Base-by-base conservation (phyloP, 2,888 invertebrate species). In the Drosophila rellima region DNA sequence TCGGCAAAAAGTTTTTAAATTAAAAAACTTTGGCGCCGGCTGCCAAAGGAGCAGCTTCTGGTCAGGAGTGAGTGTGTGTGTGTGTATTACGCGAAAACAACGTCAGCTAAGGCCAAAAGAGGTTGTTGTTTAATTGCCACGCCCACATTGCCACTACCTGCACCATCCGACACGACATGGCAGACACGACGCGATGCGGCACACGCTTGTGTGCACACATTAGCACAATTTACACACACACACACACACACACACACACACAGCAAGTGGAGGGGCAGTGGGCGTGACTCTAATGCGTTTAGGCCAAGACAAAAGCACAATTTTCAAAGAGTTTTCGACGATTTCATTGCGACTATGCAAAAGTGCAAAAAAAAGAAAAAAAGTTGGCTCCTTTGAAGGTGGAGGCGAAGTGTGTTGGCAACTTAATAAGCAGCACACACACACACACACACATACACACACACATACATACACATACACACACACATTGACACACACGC, bases 1-100 rank as follows among this genome's bases (percentile, higher is more conserved):
- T 68, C 70, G 50, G 73, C 60, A 51, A 70, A 74, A 89, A 90
- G 80, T 88, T 90, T 88, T 90, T 87, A 88, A 89, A 88, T 88
- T 88, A 88, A 90, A 90, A 90, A 88, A 87, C 84, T 88, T 88
- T 90, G 84, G 70, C 84, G 77, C 70, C 76, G 76, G 39, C 76
- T 78, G 78, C 65, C 66, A 78, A 77, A 74, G 75, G 69, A 62
- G 35, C 70, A 78, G 70, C 62, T 55, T 52, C 45, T 70, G 62
- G 48, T 40, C 62, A 63, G 39, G 54, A 40, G 50, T 51, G 35
- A 20, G 18, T 44, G 45, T 45, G 31, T 56, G 20, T 57, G 42
- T 70, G 51, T 60, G 37, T 56, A 10, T 52, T 40, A 15, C 42
- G 57, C 52, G 48, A 85, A 71, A 68, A 77, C 59, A 76, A 63